Conservation (phyloP, 2,113 vertebrate species). For the Sakesphorus luctuosus region DNA sequence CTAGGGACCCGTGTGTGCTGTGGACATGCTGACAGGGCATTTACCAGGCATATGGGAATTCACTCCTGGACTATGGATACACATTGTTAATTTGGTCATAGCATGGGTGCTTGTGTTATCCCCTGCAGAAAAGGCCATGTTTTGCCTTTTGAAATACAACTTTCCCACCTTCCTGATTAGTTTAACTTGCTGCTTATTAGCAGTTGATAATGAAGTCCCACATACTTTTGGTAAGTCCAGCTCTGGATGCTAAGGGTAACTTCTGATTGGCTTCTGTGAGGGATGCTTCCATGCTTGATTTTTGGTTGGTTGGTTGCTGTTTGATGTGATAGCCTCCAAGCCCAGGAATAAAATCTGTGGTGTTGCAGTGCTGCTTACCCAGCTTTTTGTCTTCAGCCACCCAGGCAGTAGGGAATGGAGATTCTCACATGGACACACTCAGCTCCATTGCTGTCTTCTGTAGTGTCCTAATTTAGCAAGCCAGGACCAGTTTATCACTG, state of each 20-base stretch:
- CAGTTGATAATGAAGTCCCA: neutral
- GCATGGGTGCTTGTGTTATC: neutral
- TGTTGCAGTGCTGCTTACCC: neutral
- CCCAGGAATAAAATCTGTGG: fast-evolving
- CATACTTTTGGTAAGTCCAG: neutral
- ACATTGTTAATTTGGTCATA: neutral
- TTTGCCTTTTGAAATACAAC: neutral
- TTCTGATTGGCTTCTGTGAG: neutral
- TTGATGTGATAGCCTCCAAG: fast-evolving
- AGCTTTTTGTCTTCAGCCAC: neutral
- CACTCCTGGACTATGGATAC: neutral
- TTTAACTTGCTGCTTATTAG: neutral
- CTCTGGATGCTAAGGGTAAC: neutral
- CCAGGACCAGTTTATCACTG: too few relatives aligned
- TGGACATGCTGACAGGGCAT: neutral
- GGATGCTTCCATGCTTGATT: neutral
- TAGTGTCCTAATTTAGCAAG: too few relatives aligned
- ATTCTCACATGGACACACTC: fast-evolving
- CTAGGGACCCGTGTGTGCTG: fast-evolving
- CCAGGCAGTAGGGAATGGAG: neutral
- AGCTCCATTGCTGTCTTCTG: neutral
- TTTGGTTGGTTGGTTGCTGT: neutral
- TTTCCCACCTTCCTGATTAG: neutral
- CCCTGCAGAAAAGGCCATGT: neutral
- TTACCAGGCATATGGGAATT: neutral